Percentiles rank a stretch among this genome's conserved stretches.
These are phyloP conservation scores for Alligator sinensis DNA, from an alignment of 2,113 vertebrate genomes.

Conservation along the genomic window DNA sequence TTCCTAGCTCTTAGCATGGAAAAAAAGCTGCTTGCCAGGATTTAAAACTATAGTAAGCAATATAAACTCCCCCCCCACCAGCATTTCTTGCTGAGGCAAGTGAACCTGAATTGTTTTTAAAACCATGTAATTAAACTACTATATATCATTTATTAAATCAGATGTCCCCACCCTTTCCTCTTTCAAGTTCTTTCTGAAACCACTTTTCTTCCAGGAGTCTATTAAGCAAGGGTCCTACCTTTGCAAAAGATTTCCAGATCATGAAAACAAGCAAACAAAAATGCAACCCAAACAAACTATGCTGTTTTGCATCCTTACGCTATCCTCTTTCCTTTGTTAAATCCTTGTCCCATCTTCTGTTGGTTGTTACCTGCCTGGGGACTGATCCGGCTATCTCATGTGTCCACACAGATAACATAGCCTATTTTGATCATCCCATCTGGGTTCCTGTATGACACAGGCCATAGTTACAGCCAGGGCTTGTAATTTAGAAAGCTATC, in stretches of 20 bases:
- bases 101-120: slow-evolving; percentile 65
- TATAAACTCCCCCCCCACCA: slow-evolving; percentile 64
- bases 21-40: slow-evolving; percentile 59
- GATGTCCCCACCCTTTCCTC: slow-evolving; percentile 69
- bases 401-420: neutral
- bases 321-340: neutral
- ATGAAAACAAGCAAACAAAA: neutral
- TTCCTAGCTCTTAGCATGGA: slow-evolving; percentile 62
- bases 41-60: slow-evolving; percentile 64
- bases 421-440: neutral
- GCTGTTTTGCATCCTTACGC: neutral
- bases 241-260: neutral
- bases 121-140: slow-evolving; percentile 63
- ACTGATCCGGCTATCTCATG: fast-evolving
- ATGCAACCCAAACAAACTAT: neutral
- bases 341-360: neutral
- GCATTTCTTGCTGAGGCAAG: slow-evolving; percentile 65
- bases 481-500: fast-evolving
- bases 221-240: slow-evolving; percentile 33
- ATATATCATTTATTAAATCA: slow-evolving; percentile 80
- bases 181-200: slow-evolving; percentile 72
- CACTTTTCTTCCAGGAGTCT: slow-evolving; percentile 22
- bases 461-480: neutral
- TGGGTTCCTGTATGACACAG: neutral
- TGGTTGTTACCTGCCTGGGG: fast-evolving